A percentile compares a stretch with the other conserved stretches of the same genome.
Conservation (phyloP, 2,888 invertebrate genomes). For the Agrotis puta region DNA sequence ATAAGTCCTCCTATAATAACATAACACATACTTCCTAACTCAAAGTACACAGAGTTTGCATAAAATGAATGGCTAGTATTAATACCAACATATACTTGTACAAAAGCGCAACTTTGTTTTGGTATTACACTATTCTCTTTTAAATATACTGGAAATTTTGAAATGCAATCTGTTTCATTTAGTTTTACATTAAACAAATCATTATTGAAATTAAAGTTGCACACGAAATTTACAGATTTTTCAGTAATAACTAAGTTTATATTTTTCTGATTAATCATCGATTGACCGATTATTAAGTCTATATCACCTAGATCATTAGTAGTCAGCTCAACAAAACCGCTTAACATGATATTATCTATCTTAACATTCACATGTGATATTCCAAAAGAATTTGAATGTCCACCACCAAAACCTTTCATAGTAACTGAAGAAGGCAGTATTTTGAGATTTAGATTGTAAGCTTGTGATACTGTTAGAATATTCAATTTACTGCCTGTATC, state of each 20-base stretch:
- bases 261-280: constrained; percentile 3
- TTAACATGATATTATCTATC: neutral
- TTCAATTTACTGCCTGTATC: too few relatives aligned
- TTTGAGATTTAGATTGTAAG: neutral
- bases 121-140: neutral
- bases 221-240: neutral
- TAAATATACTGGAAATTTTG: constrained; percentile 1
- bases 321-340: neutral
- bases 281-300: constrained; percentile 4
- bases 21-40: constrained; percentile 4
- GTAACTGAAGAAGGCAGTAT: neutral
- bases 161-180: neutral
- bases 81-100: neutral
- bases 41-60: neutral
- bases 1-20: constrained; percentile 5
- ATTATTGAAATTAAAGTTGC: neutral
- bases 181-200: neutral
- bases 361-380: neutral
- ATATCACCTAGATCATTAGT: neutral
- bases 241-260: constrained; percentile 1
- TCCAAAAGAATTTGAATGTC: neutral
- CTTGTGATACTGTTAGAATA: too few relatives aligned
- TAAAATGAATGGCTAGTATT: neutral
- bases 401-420: constrained; percentile 1
- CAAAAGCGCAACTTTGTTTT: neutral